Percentiles rank a stretch among this genome's conserved stretches.
Evolutionary conservation across 2,113 vertebrate genomes (phyloP).

Genomic region (Phrynosoma blainvillii): DNA sequence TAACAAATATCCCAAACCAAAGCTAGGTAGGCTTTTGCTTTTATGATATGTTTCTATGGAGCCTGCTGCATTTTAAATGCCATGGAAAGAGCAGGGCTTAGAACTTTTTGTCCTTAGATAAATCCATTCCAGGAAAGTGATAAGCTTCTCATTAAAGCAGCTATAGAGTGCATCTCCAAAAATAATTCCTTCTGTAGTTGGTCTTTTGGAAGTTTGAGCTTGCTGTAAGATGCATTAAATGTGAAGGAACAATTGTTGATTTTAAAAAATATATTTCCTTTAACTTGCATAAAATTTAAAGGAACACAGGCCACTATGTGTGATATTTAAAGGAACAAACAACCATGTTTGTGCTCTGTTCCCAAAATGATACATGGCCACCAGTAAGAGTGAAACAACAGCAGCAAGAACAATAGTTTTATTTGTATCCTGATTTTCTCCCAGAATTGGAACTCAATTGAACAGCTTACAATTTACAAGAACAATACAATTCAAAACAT

Average conservation of each 20-base stretch:
- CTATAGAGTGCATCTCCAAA: conserved; percentile 7
- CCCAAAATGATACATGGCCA: neutral
- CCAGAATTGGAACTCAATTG: too few relatives aligned
- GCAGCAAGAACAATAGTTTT: neutral
- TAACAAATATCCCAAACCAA: conserved; percentile 28
- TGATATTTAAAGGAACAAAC: neutral
- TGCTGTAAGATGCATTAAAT: neutral
- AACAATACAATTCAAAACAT: too few relatives aligned
- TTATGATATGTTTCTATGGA: conserved; percentile 29
- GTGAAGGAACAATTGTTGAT: neutral
- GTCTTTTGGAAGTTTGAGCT: neutral
- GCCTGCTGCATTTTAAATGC: conserved; percentile 22
- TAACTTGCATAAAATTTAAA: neutral
- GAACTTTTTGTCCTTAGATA: conserved; percentile 31
- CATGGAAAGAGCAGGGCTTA: conserved; percentile 9
- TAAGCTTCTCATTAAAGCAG: conserved; percentile 23
- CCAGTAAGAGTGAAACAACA: neutral
- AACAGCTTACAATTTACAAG: too few relatives aligned
- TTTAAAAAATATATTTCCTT: conserved; percentile 9
- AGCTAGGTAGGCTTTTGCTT: neutral
- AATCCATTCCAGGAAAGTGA: conserved; percentile 29
- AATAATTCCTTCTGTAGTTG: neutral
- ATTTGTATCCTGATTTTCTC: neutral
- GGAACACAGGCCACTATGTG: conserved; percentile 8
- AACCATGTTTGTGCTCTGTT: neutral